Conservation (phyloP, 2,888 invertebrate species). For the Plebejus anna region DNA sequence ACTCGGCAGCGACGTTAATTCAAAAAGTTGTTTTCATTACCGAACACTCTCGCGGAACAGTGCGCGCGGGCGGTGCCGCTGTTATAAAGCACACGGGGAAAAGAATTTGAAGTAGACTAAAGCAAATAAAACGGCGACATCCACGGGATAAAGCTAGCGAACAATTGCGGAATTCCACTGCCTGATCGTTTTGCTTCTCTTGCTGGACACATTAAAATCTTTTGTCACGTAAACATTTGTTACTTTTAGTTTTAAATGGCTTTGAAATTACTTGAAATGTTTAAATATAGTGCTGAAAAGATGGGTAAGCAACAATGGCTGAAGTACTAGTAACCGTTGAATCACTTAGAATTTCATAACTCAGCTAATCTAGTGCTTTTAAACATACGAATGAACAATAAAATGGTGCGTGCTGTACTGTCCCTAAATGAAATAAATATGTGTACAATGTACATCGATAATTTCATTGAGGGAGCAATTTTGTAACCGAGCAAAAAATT, state of each 20-base stretch:
- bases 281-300: not conserved
- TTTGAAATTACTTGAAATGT: not conserved
- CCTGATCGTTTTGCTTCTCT: conserved; percentile 48
- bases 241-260: not conserved
- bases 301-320: not conserved
- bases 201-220: conserved; percentile 36
- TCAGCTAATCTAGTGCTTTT: no score
- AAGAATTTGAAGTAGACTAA: conserved; percentile 68
- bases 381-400: not conserved
- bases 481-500: conserved; percentile 45
- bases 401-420: not conserved
- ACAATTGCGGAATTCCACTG: conserved; percentile 72
- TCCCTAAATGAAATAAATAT: conserved; percentile 1
- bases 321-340: not conserved
- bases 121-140: conserved; percentile 64
- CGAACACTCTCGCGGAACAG: conserved; percentile 59
- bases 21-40: conserved; percentile 76
- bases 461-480: not conserved
- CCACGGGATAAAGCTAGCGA: conserved; percentile 61
- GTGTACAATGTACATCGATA: not conserved
- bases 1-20: conserved; percentile 71
- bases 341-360: no score
- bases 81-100: conserved; percentile 63
- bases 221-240: not conserved
- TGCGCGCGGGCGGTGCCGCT: conserved; percentile 52